Conservation (phyloP, 2,888 invertebrate genomes). For the Didymodactylos carnosus region DNA sequence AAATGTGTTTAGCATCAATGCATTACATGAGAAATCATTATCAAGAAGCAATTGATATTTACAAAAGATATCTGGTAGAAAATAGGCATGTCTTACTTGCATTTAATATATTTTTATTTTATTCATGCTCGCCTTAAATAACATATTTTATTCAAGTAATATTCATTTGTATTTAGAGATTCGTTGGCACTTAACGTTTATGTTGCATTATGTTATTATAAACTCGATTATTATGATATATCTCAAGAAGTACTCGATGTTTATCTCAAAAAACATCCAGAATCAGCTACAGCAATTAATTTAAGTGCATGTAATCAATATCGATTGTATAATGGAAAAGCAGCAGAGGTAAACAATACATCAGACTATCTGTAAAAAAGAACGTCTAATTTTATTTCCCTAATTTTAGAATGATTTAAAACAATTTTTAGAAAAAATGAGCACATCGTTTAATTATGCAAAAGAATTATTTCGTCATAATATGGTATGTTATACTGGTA, state of each 20-base stretch:
- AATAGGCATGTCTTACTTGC: constrained; percentile 49
- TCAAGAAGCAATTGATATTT: constrained; percentile 93
- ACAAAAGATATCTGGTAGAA: constrained; percentile 71
- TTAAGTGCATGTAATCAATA: constrained; percentile 67
- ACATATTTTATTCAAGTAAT: neutral
- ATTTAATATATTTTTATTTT: neutral
- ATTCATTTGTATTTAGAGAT: constrained; percentile 44
- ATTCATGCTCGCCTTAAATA: neutral
- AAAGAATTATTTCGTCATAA: constrained; percentile 83
- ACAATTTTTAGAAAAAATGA: constrained; percentile 51
- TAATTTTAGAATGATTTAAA: constrained; percentile 50
- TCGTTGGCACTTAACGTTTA: constrained; percentile 85
- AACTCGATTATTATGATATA: constrained; percentile 89
- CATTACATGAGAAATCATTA: constrained; percentile 88
- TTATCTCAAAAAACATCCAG: constrained; percentile 70
- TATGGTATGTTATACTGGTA: constrained; percentile 36
- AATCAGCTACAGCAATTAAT: constrained; percentile 83
- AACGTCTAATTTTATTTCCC: neutral
- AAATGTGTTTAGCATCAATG: constrained; percentile 77
- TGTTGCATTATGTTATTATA: constrained; percentile 89
- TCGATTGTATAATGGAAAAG: constrained; percentile 70
- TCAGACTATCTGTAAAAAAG: neutral
- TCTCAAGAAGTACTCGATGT: constrained; percentile 86
- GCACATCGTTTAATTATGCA: constrained; percentile 50
- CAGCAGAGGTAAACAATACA: constrained; percentile 48